phyloP scores from a whole-genome alignment of 1,140 invertebrate species.

The Octopus sinensis region DNA sequence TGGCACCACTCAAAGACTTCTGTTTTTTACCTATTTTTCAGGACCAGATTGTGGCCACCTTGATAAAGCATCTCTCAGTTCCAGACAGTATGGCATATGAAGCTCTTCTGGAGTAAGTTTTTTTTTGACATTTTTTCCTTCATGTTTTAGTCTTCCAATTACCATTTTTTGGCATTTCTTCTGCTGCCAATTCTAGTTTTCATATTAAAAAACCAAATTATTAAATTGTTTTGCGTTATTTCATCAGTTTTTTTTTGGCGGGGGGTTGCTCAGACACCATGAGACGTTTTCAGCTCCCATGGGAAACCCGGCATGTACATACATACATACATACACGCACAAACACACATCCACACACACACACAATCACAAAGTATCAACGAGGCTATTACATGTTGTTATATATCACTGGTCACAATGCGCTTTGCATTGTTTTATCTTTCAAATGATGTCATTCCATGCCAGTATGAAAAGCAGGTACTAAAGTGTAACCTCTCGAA shows the following conservation, averaged over 20 bases:
- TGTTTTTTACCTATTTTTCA: constrained; percentile 33
- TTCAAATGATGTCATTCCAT: too few species aligned
- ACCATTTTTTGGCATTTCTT: not conserved
- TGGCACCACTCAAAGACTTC: not conserved
- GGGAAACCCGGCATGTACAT: too few species aligned
- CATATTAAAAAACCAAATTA: not conserved
- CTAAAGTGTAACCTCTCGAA: too few species aligned
- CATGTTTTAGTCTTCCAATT: too few species aligned
- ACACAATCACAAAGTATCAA: too few species aligned
- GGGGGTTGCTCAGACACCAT: not conserved
- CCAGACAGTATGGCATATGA: constrained; percentile 72
- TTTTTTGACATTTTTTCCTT: constrained; percentile 29
- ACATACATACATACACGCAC: too few species aligned
- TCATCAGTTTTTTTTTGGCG: not conserved
- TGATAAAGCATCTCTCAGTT: constrained; percentile 71
- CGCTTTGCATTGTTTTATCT: too few species aligned
- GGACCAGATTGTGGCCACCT: constrained; percentile 69
- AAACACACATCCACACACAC: too few species aligned
- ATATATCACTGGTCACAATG: too few species aligned
- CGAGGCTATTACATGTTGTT: too few species aligned
- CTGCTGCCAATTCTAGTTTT: not conserved
- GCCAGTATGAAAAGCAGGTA: too few species aligned
- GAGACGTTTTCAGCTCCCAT: too few species aligned
- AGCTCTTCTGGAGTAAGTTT: constrained; percentile 78
- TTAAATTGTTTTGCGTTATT: not conserved